Evolutionary conservation across 2,113 vertebrate species (phyloP).

Genomic region (Gymnobelideus leadbeateri): DNA sequence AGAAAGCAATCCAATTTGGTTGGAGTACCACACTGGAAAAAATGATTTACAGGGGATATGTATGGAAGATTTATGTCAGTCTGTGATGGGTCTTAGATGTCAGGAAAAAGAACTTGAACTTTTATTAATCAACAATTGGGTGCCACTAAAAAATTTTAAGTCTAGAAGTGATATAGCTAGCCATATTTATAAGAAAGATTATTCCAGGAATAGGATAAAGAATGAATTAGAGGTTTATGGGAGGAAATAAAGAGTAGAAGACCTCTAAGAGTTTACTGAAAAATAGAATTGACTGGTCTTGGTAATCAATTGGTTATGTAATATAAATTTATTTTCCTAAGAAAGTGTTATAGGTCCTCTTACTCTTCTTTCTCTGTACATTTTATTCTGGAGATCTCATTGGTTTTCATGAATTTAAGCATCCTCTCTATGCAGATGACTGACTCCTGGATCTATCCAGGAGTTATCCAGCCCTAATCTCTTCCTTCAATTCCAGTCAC

Average conservation of each 20-base stretch:
- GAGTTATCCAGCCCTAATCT: too few species aligned
- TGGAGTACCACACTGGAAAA: too few species aligned
- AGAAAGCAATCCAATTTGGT: too few species aligned
- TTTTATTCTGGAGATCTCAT: not conserved
- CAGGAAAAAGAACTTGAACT: not conserved
- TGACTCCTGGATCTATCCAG: too few species aligned
- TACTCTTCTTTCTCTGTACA: not conserved
- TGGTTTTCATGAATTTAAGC: not conserved
- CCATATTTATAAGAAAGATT: not conserved
- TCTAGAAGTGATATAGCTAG: not conserved
- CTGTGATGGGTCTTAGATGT: not conserved
- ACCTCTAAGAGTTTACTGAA: too few species aligned
- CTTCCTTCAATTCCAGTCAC: not conserved
- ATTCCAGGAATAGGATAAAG: not conserved
- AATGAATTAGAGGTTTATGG: not conserved
- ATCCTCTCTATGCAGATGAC: too few species aligned
- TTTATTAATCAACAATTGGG: not conserved
- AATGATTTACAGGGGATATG: not conserved
- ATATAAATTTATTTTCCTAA: too few species aligned
- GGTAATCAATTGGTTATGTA: too few species aligned
- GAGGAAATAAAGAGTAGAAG: too few species aligned
- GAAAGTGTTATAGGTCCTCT: too few species aligned
- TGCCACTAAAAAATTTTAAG: not conserved
- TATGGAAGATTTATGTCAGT: not conserved
- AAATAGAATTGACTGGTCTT: too few species aligned